Evolutionary conservation across 2,797 vertebrate genomes (phyloP).

Genomic region (Cheirogaleus major): DNA sequence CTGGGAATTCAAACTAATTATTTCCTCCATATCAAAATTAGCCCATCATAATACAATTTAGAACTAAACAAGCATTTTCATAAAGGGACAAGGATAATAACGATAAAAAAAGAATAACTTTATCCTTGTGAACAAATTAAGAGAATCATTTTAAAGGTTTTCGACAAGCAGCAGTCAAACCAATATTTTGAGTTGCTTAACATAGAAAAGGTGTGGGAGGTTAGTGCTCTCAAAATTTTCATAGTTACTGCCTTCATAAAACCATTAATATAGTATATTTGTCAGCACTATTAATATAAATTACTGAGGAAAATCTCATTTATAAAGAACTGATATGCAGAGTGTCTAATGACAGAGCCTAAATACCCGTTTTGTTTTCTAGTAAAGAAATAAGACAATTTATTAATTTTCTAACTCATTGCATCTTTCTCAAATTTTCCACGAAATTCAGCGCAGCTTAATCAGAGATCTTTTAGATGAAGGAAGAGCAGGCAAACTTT

Average conservation of each 20-base stretch:
- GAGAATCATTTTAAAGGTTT: not conserved
- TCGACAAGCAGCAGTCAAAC: not conserved
- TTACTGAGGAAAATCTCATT: not conserved
- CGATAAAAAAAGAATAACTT: not conserved
- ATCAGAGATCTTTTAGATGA: not conserved
- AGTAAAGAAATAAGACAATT: not conserved
- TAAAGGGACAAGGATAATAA: not conserved
- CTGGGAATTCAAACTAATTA: conserved; percentile 9
- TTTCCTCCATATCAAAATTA: not conserved
- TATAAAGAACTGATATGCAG: not conserved
- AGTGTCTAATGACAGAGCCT: not conserved
- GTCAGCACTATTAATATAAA: not conserved
- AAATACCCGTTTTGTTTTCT: not conserved
- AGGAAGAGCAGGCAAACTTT: not conserved
- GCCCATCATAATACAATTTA: not conserved
- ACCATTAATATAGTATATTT: not conserved
- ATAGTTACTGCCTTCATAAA: not conserved
- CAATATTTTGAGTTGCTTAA: not conserved
- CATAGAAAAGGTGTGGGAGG: not conserved
- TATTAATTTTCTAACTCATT: not conserved
- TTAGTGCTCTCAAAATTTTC: not conserved
- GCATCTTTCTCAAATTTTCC: not conserved
- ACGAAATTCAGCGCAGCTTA: not conserved
- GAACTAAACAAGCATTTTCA: not conserved
- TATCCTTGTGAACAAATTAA: not conserved